Percentiles rank a stretch among this genome's conserved stretches.
Conservation (phyloP, 2,797 vertebrate species). For the Chelon labrosus region DNA sequence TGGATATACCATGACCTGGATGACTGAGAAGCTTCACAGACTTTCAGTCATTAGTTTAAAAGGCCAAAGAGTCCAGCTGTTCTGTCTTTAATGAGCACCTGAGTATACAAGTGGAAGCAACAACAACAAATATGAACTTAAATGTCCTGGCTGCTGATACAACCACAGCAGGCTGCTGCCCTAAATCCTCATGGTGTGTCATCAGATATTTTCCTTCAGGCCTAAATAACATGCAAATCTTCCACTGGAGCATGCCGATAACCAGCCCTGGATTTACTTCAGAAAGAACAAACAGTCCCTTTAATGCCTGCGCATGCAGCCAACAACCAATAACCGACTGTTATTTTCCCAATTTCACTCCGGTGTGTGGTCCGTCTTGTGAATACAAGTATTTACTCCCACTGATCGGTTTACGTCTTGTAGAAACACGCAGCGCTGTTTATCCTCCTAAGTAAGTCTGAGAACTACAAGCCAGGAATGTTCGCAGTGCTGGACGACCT, state of each 20-base stretch:
- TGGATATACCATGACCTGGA: too few relatives aligned
- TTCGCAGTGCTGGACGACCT: background rate
- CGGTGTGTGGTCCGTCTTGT: constrained; percentile 19
- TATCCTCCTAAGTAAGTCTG: constrained; percentile 9
- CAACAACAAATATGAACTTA: background rate
- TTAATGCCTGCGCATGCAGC: constrained; percentile 22
- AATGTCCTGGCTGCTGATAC: background rate
- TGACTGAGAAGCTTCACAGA: too few relatives aligned
- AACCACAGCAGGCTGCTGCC: background rate
- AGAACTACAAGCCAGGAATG: background rate
- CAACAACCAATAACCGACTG: background rate
- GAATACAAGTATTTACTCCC: constrained; percentile 48
- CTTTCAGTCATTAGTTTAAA: background rate
- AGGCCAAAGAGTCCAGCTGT: background rate
- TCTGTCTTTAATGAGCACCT: background rate
- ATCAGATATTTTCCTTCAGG: constrained; percentile 22
- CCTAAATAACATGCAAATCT: constrained; percentile 42
- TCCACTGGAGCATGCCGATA: constrained; percentile 14
- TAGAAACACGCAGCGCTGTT: constrained; percentile 20
- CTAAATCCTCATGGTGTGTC: constrained; percentile 1
- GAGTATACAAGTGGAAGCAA: background rate
- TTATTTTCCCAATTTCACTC: constrained; percentile 18
- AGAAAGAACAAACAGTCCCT: constrained; percentile 41
- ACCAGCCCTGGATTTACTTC: constrained; percentile 30
- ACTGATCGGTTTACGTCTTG: constrained; percentile 26